These are phyloP conservation scores for Harpegnathos saltator DNA, from an alignment of 1,140 invertebrate genomes.

Conservation along the genomic window DNA sequence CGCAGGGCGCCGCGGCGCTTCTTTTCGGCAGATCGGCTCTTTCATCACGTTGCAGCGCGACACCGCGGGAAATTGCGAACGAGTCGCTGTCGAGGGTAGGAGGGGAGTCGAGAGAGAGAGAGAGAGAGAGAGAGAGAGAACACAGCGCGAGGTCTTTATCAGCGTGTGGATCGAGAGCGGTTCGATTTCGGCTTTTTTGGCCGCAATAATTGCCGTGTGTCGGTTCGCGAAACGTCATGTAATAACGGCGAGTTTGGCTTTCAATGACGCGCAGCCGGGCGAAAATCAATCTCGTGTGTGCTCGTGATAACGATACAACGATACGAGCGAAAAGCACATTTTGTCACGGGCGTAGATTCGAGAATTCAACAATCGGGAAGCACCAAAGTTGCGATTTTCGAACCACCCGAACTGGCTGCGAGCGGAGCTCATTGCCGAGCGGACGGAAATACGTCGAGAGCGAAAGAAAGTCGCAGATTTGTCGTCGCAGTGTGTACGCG, in stretches of 20 bases:
- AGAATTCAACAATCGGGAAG: constrained; percentile 3
- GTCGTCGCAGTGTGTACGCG: too few species aligned
- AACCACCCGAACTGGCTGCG: background rate
- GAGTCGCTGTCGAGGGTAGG: too few species aligned
- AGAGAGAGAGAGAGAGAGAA: too few species aligned
- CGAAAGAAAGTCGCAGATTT: too few species aligned
- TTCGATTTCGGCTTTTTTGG: constrained; percentile 3
- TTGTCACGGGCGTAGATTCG: background rate
- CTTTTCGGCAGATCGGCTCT: constrained; percentile 16
- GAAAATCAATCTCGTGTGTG: constrained; percentile 13
- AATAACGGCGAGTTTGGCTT: constrained; percentile 18
- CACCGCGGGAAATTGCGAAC: constrained; percentile 10
- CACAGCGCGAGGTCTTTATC: background rate
- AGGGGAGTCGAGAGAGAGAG: too few species aligned
- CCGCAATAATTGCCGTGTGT: constrained; percentile 42
- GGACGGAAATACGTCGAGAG: background rate
- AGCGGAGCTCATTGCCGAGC: background rate
- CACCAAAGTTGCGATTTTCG: background rate
- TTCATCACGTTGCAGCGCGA: constrained; percentile 48
- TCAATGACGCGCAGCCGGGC: background rate
- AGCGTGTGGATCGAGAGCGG: background rate
- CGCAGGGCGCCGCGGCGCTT: constrained; percentile 1
- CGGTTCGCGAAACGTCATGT: background rate
- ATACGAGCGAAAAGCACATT: constrained; percentile 13
- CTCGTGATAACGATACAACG: constrained; percentile 27